Evolutionary conservation across 1,140 invertebrate genomes (phyloP), one percentile per base, ranked within the genome.

Genomic region (Trichonephila inaurata): DNA sequence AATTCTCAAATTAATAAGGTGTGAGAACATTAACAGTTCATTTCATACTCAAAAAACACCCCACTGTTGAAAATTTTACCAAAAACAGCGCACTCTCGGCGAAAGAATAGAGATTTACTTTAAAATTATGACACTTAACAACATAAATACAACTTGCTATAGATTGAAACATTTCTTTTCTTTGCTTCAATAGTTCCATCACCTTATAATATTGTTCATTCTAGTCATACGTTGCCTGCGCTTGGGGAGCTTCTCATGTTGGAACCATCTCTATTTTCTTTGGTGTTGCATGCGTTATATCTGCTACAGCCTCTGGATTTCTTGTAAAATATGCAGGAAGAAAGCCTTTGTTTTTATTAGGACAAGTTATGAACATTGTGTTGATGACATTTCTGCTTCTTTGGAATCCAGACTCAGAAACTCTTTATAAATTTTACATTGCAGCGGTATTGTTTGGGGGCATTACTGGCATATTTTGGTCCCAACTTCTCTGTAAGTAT

Each of bases 191-290:
- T 5, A 6, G 62, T 64, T 64, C 51, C 7, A 51, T 10, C 7
- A 51, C 44, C 8, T 51, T 5, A 40, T 6, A 77, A 40, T 40
- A 18, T 33, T 40, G 1, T 61, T 60, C 4, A 14, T 77, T 77
- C 0, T 96, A 99, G 97, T 98, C 98, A 0, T 99, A 98, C 96
- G 98, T 99, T 19, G 98, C 98, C 0, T 99, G 99, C 95, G 97
- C 98, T 0, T 96, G 98, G 95, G 98, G 98, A 51, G 98, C 99
- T 58, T 97, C 98, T 94, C 97, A 97, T 93, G 98, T 99, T 40
- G 99, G 98, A 81, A 99, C 98, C 95, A 98, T 99, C 16, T 98
- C 99, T 97, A 98, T 99, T 95, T 98, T 98, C 95, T 99, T 99
- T 95, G 98, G 98, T 3, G 97, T 98, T 0, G 97, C 98, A 2